phyloP scores from a whole-genome alignment of 2,797 vertebrate genomes.

The Xenentodon cancila region DNA sequence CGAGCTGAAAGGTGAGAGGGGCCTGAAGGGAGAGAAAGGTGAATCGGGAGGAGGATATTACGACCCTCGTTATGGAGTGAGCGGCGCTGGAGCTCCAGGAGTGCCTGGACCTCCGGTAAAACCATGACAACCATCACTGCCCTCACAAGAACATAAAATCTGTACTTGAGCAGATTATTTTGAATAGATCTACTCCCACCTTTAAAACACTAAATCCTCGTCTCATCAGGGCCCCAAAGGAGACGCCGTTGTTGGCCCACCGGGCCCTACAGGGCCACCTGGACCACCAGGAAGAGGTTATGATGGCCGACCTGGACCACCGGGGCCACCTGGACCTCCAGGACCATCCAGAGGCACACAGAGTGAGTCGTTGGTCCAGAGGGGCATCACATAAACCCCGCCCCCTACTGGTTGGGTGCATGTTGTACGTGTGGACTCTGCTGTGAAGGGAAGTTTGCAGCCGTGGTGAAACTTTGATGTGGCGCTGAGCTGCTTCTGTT shows the following conservation, averaged over 20 bases:
- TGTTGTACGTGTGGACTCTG: too few species aligned
- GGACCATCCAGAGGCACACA: slow-evolving; percentile 74
- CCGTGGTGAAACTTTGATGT: too few species aligned
- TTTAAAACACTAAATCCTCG: neutral
- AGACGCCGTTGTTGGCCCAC: slow-evolving; percentile 82
- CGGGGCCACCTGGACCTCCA: slow-evolving; percentile 85
- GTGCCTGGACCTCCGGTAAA: slow-evolving; percentile 81
- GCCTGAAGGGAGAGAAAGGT: slow-evolving; percentile 89
- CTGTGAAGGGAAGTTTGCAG: too few species aligned
- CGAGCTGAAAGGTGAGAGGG: slow-evolving; percentile 86
- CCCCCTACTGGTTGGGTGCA: too few species aligned
- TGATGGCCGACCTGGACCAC: slow-evolving; percentile 86
- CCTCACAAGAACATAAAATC: neutral
- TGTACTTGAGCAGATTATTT: too few species aligned
- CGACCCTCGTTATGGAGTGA: slow-evolving; percentile 68
- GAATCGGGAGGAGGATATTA: slow-evolving; percentile 84
- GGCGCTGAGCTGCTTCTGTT: too few species aligned
- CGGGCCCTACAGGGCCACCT: slow-evolving; percentile 66
- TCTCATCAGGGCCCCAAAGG: slow-evolving; percentile 87
- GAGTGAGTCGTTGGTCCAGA: slow-evolving; percentile 55
- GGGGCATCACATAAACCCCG: too few species aligned
- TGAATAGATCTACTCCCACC: neutral
- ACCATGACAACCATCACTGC: neutral
- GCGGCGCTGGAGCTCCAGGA: slow-evolving; percentile 77
- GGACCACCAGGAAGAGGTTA: slow-evolving; percentile 85